These are phyloP conservation scores for Phycodurus eques DNA, from an alignment of 2,113 vertebrate genomes.

Conservation along the genomic window DNA sequence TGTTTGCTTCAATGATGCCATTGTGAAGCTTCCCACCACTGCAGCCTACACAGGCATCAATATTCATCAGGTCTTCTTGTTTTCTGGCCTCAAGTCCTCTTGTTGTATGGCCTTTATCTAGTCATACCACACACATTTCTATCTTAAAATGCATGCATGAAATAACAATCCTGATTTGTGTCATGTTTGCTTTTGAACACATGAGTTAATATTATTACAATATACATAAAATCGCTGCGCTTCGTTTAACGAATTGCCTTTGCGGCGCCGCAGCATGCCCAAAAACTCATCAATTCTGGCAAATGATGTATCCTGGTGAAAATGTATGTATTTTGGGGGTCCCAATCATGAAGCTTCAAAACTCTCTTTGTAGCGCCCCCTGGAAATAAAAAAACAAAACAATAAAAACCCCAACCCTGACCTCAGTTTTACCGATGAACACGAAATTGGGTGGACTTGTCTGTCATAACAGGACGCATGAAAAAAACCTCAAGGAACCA, in stretches of 20 bases:
- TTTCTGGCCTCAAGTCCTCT: slow-evolving; percentile 5
- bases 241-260: neutral
- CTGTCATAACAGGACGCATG: too few relatives aligned
- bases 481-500: too few relatives aligned
- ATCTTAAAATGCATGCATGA: neutral
- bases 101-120: slow-evolving; percentile 14
- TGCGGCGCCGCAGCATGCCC: too few relatives aligned
- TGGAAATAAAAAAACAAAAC: too few relatives aligned
- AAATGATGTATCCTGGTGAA: too few relatives aligned
- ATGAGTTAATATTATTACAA: neutral
- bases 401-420: too few relatives aligned
- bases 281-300: too few relatives aligned
- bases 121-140: neutral
- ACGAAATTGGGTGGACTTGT: too few relatives aligned
- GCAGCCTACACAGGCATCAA: slow-evolving; percentile 14
- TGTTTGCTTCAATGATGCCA: neutral
- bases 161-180: neutral
- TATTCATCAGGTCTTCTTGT: slow-evolving; percentile 32
- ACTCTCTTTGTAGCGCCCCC: neutral
- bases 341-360: neutral
- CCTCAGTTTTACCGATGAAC: too few relatives aligned
- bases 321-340: neutral
- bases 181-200: slow-evolving; percentile 7
- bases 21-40: neutral
- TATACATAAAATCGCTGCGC: neutral